Evolutionary conservation across 35 echinoderm and acorn worm genomes (phyloP).

Genomic region (Chiridota heheva): DNA sequence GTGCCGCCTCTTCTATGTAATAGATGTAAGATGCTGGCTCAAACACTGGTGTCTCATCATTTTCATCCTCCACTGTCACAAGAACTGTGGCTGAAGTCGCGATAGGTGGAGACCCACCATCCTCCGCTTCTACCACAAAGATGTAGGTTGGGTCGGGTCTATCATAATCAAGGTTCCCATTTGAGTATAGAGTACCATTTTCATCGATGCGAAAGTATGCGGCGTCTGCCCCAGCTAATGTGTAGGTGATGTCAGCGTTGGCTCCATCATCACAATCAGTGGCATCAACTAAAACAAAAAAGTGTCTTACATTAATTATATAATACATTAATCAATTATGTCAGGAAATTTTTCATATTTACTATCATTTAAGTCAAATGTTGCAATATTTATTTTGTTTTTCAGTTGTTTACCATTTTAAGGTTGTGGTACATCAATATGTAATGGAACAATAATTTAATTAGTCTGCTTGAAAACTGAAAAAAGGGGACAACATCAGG

Average conservation of each 20-base stretch:
- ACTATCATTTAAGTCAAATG: too few relatives aligned
- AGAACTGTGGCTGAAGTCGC: background rate
- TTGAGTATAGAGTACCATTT: background rate
- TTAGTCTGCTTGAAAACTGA: too few relatives aligned
- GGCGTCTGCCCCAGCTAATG: background rate
- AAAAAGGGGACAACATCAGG: too few relatives aligned
- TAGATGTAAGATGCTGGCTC: background rate
- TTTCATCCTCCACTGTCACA: background rate
- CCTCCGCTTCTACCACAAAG: background rate
- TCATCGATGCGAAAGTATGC: background rate
- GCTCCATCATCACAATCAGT: slow-evolving; percentile 24
- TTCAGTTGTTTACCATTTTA: too few relatives aligned
- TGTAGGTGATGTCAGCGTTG: slow-evolving; percentile 22
- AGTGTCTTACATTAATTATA: too few relatives aligned
- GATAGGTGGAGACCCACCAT: background rate
- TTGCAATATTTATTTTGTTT: too few relatives aligned
- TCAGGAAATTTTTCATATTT: too few relatives aligned
- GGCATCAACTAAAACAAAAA: slow-evolving; percentile 7
- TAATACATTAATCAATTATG: too few relatives aligned
- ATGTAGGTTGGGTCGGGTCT: background rate
- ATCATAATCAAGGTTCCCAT: slow-evolving; percentile 2
- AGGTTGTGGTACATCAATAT: too few relatives aligned
- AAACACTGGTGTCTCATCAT: slow-evolving; percentile 19
- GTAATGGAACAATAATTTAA: too few relatives aligned
- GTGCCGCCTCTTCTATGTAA: background rate